phyloP scores from a whole-genome alignment of 2,888 invertebrate genomes.

The Tipula unca region DNA sequence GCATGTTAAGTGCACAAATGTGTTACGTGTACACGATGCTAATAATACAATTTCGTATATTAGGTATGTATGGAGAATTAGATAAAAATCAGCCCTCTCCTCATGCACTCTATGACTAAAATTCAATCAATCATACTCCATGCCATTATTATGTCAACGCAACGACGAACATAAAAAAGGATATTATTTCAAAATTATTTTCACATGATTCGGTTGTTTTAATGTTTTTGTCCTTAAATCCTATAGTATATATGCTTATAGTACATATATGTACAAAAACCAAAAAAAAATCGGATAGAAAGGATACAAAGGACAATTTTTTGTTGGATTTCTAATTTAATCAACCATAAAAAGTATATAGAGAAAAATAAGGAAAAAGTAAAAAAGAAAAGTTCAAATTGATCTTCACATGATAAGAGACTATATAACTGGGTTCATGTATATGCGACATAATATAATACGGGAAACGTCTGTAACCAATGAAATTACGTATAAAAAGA shows the following conservation, averaged over 20 bases:
- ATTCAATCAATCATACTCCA: neutral
- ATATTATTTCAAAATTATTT: neutral
- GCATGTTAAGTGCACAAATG: neutral
- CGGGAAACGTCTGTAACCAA: neutral
- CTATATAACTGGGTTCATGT: neutral
- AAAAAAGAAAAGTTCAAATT: neutral
- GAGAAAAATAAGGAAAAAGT: neutral
- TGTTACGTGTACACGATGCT: neutral
- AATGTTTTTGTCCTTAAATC: neutral
- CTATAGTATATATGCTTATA: neutral
- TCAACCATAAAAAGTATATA: neutral
- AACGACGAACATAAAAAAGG: neutral
- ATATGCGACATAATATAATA: neutral
- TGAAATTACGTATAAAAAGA: neutral
- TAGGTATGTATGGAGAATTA: too few species aligned
- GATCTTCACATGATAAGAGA: neutral
- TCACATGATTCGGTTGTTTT: neutral
- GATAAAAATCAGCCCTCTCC: neutral
- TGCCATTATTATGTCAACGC: slow-evolving; percentile 8
- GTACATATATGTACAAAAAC: neutral
- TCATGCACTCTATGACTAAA: neutral
- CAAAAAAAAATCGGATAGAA: neutral
- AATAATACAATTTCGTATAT: neutral
- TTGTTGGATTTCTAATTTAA: neutral
- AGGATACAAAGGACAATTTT: neutral